Conservation (phyloP, 2,797 vertebrate species). For the Macropodus opercularis region DNA sequence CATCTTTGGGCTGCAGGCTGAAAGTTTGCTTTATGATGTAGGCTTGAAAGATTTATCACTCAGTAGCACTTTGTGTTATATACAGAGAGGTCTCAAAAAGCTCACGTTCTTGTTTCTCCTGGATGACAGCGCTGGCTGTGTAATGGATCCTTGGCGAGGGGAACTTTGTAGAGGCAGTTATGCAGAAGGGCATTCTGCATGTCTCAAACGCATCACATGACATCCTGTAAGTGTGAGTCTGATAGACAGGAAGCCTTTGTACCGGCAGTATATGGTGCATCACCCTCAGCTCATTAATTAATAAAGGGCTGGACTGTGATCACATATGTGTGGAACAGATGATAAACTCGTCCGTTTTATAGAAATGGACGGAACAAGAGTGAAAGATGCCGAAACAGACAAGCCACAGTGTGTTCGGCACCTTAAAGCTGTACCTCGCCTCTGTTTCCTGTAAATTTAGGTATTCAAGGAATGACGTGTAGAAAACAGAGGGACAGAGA, state of each 20-base stretch:
- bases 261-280: conserved; percentile 25
- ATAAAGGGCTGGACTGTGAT: conserved; percentile 16
- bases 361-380: conserved; percentile 33
- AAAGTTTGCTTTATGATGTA: conserved; percentile 76
- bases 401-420: conserved; percentile 8
- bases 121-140: conserved; percentile 59
- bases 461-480: conserved; percentile 57
- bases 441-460: conserved; percentile 48
- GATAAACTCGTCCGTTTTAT: conserved; percentile 34
- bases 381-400: conserved; percentile 19
- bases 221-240: conserved; percentile 1
- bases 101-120: conserved; percentile 48
- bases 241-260: conserved; percentile 3
- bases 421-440: conserved; percentile 27
- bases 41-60: conserved; percentile 76
- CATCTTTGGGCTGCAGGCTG: conserved; percentile 59
- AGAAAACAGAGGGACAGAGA: conserved; percentile 42
- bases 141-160: conserved; percentile 66
- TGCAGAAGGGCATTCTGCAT: conserved; percentile 22
- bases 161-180: conserved; percentile 44
- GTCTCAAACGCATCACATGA: conserved; percentile 7
- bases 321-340: conserved; percentile 30
- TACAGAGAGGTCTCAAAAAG: conserved; percentile 54
- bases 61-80: conserved; percentile 60
- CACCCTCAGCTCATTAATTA: conserved; percentile 46